Evolutionary conservation across 2,113 vertebrate species (phyloP), one percentile per base, ranked within the genome.

Genomic region (Neotragus pygmaeus): DNA sequence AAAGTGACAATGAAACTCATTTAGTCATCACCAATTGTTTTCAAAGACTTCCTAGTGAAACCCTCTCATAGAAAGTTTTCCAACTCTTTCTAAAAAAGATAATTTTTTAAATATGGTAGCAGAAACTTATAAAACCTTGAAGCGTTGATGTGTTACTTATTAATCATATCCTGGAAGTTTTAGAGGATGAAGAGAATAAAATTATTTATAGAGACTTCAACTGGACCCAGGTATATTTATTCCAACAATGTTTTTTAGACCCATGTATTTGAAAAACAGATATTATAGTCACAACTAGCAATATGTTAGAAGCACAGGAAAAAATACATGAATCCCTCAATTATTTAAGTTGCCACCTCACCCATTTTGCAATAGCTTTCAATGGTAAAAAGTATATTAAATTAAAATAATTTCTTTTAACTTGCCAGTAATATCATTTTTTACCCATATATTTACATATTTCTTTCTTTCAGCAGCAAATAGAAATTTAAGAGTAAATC

Each of bases 401-500:
- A 55, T 87, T 10, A 92, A 90, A 10, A 87, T 77, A 62, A 39
- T 75, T 75, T 96, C 51, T 77, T 89, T 94, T 90, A 94, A 92
- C 30, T 83, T 95, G n/a, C 36, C 57, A 94, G 73, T 73, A 95
- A 45, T 87, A 78, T 62, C 83, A 73, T 84, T 93, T 95, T 93
- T 77, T 80, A 96, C 86, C 53, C 66, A 57, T 17, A 62, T 82
- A 88, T 47, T 91, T 62, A 28, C 36, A 62, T 82, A 12, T 49
- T 92, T 94, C 45, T 94, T 93, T n/a, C n/a, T 93, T 97, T 94
- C 78, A 84, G 13, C 23, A 95, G 33, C n/a, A 86, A 64, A 60
- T 92, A 33, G 78, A 55, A 80, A 87, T 93, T 57, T 77, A 23
- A 88, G 39, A 88, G 19, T 91, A 88, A 85, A 88, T 95, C 39